phyloP scores from a whole-genome alignment of 23 tunicate genomes.

The Ciona savignyi region DNA sequence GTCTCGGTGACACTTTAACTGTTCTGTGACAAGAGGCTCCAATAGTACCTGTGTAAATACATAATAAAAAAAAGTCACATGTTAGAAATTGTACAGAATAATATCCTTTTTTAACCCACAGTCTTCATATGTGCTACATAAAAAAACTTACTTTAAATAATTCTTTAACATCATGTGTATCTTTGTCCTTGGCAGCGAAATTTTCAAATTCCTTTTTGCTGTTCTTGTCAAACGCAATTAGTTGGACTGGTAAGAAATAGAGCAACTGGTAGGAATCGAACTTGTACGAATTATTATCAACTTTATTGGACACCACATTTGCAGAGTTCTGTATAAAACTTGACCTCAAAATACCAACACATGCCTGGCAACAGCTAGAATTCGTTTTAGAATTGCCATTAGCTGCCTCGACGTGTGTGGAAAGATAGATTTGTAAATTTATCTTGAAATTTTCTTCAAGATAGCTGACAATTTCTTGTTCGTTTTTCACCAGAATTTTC shows the following conservation, averaged over 20 bases:
- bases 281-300: neutral
- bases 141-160: conserved; percentile 2
- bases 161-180: conserved; percentile 6
- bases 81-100: too few species aligned
- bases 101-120: too few species aligned
- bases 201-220: neutral
- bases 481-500: neutral
- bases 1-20: neutral
- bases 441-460: neutral
- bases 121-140: too few species aligned
- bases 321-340: conserved; percentile 2
- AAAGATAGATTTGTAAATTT: neutral
- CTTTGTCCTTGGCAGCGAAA: neutral
- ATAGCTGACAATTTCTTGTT: neutral
- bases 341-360: conserved; percentile 8
- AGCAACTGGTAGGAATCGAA: neutral
- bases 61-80: too few species aligned
- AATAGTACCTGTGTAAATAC: neutral
- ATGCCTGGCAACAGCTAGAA: conserved; percentile 8
- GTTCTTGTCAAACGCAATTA: neutral
- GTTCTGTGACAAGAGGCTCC: conserved; percentile 10
- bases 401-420: neutral
- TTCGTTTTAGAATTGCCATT: neutral
- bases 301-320: neutral
- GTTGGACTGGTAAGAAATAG: conserved; percentile 14